Evolutionary conservation across 2,797 vertebrate genomes (phyloP).

Genomic region (Tiaroga cobitis): DNA sequence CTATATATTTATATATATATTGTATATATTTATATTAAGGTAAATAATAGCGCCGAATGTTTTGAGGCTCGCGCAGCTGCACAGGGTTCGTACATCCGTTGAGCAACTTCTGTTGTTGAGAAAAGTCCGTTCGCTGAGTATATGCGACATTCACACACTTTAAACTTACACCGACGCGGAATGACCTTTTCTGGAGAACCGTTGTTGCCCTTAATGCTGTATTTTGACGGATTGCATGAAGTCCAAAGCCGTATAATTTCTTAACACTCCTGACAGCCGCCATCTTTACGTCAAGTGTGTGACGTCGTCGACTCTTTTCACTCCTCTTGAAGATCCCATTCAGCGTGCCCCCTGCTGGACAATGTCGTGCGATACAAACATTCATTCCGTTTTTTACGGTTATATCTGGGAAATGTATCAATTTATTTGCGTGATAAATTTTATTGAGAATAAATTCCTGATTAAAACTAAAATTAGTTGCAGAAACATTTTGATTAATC

Average conservation of each 20-base stretch:
- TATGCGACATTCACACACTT: too few relatives aligned
- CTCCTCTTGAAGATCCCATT: background rate
- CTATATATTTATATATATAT: background rate
- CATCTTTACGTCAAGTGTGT: slow-evolving; percentile 61
- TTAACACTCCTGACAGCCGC: slow-evolving; percentile 64
- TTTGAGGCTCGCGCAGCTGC: background rate
- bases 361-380: background rate
- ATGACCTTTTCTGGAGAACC: slow-evolving; percentile 69
- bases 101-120: background rate
- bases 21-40: background rate
- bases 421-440: background rate
- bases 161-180: slow-evolving; percentile 72
- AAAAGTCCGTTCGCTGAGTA: background rate
- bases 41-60: background rate
- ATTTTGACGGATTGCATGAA: slow-evolving; percentile 64
- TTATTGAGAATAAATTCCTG: rapidly evolving
- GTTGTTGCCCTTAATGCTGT: slow-evolving; percentile 60
- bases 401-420: background rate
- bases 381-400: background rate
- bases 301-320: slow-evolving; percentile 55
- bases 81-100: background rate
- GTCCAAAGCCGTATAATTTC: slow-evolving; percentile 71
- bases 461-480: too few relatives aligned
- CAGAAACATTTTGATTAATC: background rate
- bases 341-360: slow-evolving; percentile 8